Conservation (phyloP, 2,888 invertebrate species). For the Cyclophora punctaria region DNA sequence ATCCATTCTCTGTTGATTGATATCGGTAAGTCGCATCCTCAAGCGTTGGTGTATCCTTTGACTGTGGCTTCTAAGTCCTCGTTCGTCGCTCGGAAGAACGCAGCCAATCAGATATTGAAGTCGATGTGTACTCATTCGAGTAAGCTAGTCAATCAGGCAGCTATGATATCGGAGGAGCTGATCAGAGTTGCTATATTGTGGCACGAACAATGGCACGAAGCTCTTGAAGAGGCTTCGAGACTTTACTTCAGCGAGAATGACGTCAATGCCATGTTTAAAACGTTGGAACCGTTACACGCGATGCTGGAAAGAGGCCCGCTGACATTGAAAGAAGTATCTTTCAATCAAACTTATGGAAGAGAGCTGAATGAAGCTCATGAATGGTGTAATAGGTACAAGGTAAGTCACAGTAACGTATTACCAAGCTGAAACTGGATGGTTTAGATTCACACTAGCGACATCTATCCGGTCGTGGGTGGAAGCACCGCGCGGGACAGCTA, state of each 20-base stretch:
- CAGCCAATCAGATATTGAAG: conserved; percentile 95
- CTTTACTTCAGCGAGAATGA: conserved; percentile 97
- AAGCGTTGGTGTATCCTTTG: conserved; percentile 97
- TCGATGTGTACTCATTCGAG: conserved; percentile 97
- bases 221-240: conserved; percentile 92
- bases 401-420: conserved; percentile 20
- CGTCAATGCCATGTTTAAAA: conserved; percentile 96
- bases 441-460: no score
- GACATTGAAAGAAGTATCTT: conserved; percentile 97
- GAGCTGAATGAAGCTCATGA: conserved; percentile 96
- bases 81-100: conserved; percentile 86
- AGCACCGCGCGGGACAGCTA: no score
- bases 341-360: conserved; percentile 95
- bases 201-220: conserved; percentile 99
- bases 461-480: no score
- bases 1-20: conserved; percentile 96
- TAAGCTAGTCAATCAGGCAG: conserved; percentile 94
- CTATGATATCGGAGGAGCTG: conserved; percentile 96
- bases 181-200: conserved; percentile 98
- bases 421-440: no score
- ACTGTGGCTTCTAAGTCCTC: conserved; percentile 98
- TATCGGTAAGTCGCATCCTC: conserved; percentile 98
- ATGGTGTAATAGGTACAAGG: conserved; percentile 94
- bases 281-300: conserved; percentile 94
- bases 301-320: conserved; percentile 96